Base-by-base conservation (phyloP, 1,140 invertebrate genomes). In the Nephila pilipes region DNA sequence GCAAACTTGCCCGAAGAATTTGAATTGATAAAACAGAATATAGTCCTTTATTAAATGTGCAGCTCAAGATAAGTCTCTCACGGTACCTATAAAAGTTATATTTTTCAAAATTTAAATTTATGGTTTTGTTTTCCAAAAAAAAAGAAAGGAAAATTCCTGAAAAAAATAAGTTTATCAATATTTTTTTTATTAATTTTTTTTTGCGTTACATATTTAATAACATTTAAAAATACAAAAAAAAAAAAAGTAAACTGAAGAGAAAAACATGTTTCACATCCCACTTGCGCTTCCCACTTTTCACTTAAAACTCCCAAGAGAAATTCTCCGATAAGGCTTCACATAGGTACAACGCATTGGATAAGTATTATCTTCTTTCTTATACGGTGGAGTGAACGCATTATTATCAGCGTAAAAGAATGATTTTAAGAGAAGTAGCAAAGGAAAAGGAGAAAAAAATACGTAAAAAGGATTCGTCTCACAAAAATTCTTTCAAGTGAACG, bases 381-480 rank as follows among this genome's bases (percentile, higher is more conserved):
- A 69, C 63, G 87, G 36, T 38, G 60, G 38, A 69, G n/a, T 38
- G 87, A 88, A 55, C 87, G 46, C 87, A 46, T 88, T 88, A 65
- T 88, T 88, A 88, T 88, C 87, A 88, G 57, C 87, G 54, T 55
- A 63, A 88, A 88, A 69, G 87, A 69, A 65, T 88, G 87, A 88
- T 88, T 88, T 88, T 88, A 65, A 88, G 63, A 54, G 87, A 54
- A 29, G 85, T 16, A 87, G 32, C 18, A 60, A 29, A 87, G 32
- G 80, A 46, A 55, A 75, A 12, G 22, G 14, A 55, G 55, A 60
- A 87, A 87, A 85, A 87, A 87, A 87, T 55, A 55, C 54, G 81
- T 83, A 54, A 75, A 46, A 75, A 75, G 60, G 46, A 75, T 46
- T 88, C 87, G 87, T 88, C 38, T 65, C 60, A 75, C 87, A 75